These are phyloP conservation scores for Epicauta chinensis DNA, from an alignment of 1,140 invertebrate species.

Conservation along the genomic window DNA sequence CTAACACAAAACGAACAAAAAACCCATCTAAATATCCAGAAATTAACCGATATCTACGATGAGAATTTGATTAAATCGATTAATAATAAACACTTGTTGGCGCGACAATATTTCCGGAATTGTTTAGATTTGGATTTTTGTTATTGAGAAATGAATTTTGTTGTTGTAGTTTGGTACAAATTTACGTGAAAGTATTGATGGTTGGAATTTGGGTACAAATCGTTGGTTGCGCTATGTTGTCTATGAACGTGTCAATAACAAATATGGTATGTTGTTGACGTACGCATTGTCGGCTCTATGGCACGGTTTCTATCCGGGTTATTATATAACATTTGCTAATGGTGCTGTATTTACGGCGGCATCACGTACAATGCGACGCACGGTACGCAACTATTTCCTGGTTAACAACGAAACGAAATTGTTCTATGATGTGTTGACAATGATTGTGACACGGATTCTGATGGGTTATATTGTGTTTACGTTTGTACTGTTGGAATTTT, in stretches of 20 bases:
- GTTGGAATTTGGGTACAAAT: conserved; percentile 92
- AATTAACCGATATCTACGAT: conserved; percentile 49
- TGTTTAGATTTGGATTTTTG: conserved; percentile 1
- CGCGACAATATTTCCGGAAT: conserved; percentile 31
- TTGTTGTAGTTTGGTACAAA: conserved; percentile 54
- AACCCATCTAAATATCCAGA: conserved; percentile 49
- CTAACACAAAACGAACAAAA: conserved; percentile 58
- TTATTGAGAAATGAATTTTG: background rate
- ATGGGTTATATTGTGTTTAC: conserved; percentile 84
- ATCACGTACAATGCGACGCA: conserved; percentile 64
- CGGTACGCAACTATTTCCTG: conserved; percentile 71
- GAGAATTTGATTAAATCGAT: conserved; percentile 44
- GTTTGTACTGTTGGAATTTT: conserved; percentile 82
- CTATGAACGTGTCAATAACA: conserved; percentile 70
- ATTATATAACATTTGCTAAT: conserved; percentile 90
- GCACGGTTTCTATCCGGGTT: conserved; percentile 97
- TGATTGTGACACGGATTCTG: conserved; percentile 69
- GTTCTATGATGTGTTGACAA: conserved; percentile 74
- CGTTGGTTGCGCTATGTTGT: conserved; percentile 80
- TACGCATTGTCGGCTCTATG: conserved; percentile 88
- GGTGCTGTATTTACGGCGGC: conserved; percentile 83
- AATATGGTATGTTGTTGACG: conserved; percentile 62
- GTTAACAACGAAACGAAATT: conserved; percentile 53
- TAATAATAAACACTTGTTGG: conserved; percentile 37
- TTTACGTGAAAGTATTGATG: conserved; percentile 72